These are phyloP conservation scores for Tuta absoluta DNA, from an alignment of 2,888 invertebrate genomes.

Conservation along the genomic window DNA sequence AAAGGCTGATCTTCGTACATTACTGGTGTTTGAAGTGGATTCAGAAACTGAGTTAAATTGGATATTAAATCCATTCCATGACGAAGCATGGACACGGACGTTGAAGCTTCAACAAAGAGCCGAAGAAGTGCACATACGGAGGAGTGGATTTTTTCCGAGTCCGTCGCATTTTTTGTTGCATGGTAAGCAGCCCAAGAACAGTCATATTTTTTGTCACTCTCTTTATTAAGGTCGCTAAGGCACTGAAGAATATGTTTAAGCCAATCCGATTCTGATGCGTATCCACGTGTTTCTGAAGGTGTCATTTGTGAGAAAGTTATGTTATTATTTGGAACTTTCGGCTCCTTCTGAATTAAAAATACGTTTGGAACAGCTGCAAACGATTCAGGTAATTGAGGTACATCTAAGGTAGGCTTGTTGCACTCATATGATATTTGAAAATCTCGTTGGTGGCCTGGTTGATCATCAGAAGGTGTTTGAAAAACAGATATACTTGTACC, in stretches of 20 bases:
- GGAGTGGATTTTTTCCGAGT: background rate
- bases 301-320: background rate
- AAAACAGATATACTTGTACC: slow-evolving; percentile 29
- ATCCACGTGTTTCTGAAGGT: background rate
- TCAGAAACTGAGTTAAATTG: slow-evolving; percentile 26
- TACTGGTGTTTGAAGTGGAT: slow-evolving; percentile 29
- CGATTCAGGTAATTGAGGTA: slow-evolving; percentile 25
- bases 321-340: background rate
- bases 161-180: background rate
- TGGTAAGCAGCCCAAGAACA: slow-evolving; percentile 15
- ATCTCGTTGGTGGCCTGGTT: background rate
- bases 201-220: no score
- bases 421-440: slow-evolving; percentile 10
- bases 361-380: background rate
- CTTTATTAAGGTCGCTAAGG: background rate
- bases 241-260: background rate
- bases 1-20: slow-evolving; percentile 28
- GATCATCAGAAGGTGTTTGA: slow-evolving; percentile 27
- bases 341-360: background rate
- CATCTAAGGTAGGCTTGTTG: slow-evolving; percentile 26
- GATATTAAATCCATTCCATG: slow-evolving; percentile 23
- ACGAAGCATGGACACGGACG: slow-evolving; percentile 21
- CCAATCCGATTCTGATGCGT: background rate
- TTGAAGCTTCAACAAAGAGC: slow-evolving; percentile 22
- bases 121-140: slow-evolving; percentile 9